Conservation (phyloP, 2,113 vertebrate species). For the Ciconia maguari region DNA sequence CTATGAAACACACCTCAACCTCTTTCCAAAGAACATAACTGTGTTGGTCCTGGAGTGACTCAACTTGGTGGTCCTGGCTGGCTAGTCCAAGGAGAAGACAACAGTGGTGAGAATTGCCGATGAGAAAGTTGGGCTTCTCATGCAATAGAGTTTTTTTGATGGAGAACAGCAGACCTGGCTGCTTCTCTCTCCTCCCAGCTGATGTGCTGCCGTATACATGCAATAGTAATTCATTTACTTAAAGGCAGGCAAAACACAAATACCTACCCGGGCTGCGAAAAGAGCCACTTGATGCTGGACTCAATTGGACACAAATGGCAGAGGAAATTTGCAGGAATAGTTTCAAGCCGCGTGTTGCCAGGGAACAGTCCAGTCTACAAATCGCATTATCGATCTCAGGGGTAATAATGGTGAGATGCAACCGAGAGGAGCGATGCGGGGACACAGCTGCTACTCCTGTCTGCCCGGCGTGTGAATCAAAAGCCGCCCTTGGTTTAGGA, state of each 20-base stretch:
- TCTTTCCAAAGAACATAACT: rapidly evolving
- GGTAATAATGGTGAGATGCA: neutral
- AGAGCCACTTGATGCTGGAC: slow-evolving; percentile 59
- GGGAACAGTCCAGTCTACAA: slow-evolving; percentile 55
- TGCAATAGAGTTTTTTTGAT: neutral
- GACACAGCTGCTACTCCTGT: neutral
- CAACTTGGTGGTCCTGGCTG: neutral
- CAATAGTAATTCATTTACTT: slow-evolving; percentile 10
- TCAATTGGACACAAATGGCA: slow-evolving; percentile 46
- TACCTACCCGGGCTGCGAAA: neutral
- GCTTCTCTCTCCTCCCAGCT: neutral
- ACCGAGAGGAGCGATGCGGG: slow-evolving; percentile 28
- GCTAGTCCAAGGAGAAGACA: neutral
- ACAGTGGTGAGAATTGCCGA: neutral
- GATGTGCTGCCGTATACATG: neutral
- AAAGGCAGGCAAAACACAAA: slow-evolving; percentile 25
- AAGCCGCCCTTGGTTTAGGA: neutral
- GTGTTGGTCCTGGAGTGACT: neutral
- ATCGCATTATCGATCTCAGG: slow-evolving; percentile 50
- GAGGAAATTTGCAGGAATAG: slow-evolving; percentile 57
- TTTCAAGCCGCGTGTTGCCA: slow-evolving; percentile 63
- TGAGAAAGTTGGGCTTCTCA: rapidly evolving
- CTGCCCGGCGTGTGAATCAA: neutral
- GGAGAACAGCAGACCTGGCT: neutral
- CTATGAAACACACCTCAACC: neutral